Evolutionary conservation across 2,113 vertebrate species (phyloP).

Genomic region (Planiliza haematocheilus): DNA sequence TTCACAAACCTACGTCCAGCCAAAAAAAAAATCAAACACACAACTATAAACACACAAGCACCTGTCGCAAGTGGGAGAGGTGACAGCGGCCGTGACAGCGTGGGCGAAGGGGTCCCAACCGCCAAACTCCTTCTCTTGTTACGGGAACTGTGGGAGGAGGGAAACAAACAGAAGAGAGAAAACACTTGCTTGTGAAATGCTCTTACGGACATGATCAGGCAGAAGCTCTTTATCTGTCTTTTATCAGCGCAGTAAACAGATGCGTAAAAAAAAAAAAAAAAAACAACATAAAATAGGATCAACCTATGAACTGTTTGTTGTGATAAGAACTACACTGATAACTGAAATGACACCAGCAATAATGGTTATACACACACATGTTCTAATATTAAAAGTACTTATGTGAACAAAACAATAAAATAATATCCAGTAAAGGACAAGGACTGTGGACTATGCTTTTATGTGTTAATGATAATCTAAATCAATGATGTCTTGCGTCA

Average conservation of each 20-base stretch:
- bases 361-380: constrained; percentile 22
- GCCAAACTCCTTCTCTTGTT: constrained; percentile 93
- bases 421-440: too few species aligned
- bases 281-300: not conserved
- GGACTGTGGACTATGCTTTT: too few species aligned
- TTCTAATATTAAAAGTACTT: not conserved
- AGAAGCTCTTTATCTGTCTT: not conserved
- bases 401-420: too few species aligned
- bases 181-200: constrained; percentile 7
- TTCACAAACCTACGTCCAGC: not conserved
- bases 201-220: constrained; percentile 10
- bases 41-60: constrained; percentile 62
- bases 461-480: not conserved
- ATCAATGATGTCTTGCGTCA: constrained; percentile 11
- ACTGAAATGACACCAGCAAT: not conserved
- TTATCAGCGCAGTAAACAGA: constrained; percentile 24
- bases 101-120: constrained; percentile 92
- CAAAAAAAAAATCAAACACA: not conserved
- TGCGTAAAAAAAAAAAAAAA: too few species aligned
- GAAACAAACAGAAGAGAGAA: constrained; percentile 27
- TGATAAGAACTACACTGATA: constrained; percentile 15
- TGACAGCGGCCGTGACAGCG: constrained; percentile 92
- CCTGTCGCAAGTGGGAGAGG: constrained; percentile 91
- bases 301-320: constrained; percentile 20
- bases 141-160: constrained; percentile 83